Percentiles rank a stretch among this genome's conserved stretches.
Conservation (phyloP, 2,113 vertebrate genomes). For the Climacteris rufus region DNA sequence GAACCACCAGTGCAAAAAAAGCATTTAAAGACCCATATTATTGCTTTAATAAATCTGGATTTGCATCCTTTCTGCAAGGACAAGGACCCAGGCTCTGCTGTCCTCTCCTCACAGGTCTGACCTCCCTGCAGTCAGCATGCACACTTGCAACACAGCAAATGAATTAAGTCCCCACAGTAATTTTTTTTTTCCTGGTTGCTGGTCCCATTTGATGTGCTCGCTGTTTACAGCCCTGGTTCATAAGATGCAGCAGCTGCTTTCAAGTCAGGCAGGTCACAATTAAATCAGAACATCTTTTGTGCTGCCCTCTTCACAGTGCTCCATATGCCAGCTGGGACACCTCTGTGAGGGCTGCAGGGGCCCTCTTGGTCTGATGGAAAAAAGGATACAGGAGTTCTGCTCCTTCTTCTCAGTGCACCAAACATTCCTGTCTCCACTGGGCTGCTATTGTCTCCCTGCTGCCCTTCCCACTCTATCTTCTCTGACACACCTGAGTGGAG, state of each 20-base stretch:
- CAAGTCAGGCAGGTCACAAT: conserved; percentile 12
- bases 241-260: conserved; percentile 6
- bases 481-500: neutral
- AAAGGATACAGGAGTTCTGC: neutral
- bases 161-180: conserved; percentile 6
- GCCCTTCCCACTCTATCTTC: neutral
- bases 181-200: neutral
- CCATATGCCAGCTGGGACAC: neutral
- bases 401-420: neutral
- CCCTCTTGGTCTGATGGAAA: neutral
- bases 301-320: neutral
- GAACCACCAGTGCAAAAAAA: conserved; percentile 45
- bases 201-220: neutral
- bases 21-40: conserved; percentile 60
- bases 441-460: neutral
- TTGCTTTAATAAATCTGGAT: conserved; percentile 67
- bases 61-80: conserved; percentile 15
- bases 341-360: neutral
- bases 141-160: neutral
- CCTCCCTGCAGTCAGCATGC: conserved; percentile 5
- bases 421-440: neutral
- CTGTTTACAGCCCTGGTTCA: neutral
- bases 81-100: neutral
- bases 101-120: neutral
- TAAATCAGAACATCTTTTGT: neutral